Evolutionary conservation across 1,140 invertebrate genomes (phyloP).

Genomic region (Lasioglossum albipes): DNA sequence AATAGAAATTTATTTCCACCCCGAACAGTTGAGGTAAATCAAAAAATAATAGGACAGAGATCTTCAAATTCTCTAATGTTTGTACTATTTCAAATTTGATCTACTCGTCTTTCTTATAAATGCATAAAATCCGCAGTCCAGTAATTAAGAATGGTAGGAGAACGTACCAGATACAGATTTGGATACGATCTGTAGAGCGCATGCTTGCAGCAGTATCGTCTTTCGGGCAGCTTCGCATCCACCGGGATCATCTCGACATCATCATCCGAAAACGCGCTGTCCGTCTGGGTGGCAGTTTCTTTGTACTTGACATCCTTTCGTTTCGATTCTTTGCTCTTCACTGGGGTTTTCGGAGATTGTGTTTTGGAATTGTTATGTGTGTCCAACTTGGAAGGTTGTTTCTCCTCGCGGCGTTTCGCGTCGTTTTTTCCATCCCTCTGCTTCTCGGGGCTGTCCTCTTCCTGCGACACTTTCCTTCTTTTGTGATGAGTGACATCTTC

Average conservation of each 20-base stretch:
- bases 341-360: not conserved
- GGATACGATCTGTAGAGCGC: not conserved
- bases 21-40: no score
- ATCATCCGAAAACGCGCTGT: not conserved
- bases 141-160: not conserved
- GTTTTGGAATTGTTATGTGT: not conserved
- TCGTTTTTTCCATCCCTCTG: not conserved
- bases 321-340: not conserved
- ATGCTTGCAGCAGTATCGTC: not conserved
- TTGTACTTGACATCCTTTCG: not conserved
- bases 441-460: not conserved
- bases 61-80: no score
- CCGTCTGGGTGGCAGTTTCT: conserved; percentile 1
- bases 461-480: not conserved
- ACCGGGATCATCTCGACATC: not conserved
- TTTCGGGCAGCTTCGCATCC: not conserved
- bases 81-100: no score
- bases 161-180: not conserved
- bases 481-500: not conserved
- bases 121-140: no score
- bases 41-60: no score
- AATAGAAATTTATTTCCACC: no score
- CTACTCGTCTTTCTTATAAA: no score
- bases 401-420: not conserved
- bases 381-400: not conserved